Evolutionary conservation across 2,888 invertebrate genomes (phyloP).

Genomic region (Elysia crispata): DNA sequence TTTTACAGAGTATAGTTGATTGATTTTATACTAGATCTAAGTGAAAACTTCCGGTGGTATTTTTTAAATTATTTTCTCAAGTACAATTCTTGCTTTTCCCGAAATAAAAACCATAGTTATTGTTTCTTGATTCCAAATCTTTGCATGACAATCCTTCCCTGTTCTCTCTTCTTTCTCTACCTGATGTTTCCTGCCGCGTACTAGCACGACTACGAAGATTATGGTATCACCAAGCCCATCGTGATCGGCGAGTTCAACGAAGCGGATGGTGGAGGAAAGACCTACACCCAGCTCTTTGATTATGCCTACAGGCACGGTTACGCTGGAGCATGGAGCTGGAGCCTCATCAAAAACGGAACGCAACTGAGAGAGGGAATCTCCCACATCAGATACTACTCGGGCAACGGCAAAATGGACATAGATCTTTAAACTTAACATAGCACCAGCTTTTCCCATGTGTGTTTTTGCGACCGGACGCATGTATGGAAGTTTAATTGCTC

Average conservation of each 20-base stretch:
- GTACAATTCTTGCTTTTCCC: not conserved
- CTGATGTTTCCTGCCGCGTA: not conserved
- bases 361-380: conserved; percentile 34
- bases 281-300: conserved; percentile 55
- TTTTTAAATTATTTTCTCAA: too few relatives aligned
- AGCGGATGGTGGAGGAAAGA: conserved; percentile 52
- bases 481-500: not conserved
- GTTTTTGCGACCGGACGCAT: too few relatives aligned
- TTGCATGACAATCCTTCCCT: too few relatives aligned
- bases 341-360: conserved; percentile 7
- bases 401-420: conserved; percentile 13
- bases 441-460: too few relatives aligned
- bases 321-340: conserved; percentile 61
- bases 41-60: too few relatives aligned
- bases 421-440: not conserved
- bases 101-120: too few relatives aligned
- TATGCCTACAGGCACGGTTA: conserved; percentile 61
- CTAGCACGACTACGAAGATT: conserved; percentile 56
- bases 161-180: too few relatives aligned
- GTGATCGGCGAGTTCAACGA: conserved; percentile 61
- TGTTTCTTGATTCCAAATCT: too few relatives aligned
- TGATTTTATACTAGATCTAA: too few relatives aligned
- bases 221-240: conserved; percentile 58
- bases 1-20: too few relatives aligned
- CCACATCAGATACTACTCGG: conserved; percentile 18